These are phyloP conservation scores for Diabrotica balteata DNA, from an alignment of 2,888 invertebrate genomes.

Conservation along the genomic window DNA sequence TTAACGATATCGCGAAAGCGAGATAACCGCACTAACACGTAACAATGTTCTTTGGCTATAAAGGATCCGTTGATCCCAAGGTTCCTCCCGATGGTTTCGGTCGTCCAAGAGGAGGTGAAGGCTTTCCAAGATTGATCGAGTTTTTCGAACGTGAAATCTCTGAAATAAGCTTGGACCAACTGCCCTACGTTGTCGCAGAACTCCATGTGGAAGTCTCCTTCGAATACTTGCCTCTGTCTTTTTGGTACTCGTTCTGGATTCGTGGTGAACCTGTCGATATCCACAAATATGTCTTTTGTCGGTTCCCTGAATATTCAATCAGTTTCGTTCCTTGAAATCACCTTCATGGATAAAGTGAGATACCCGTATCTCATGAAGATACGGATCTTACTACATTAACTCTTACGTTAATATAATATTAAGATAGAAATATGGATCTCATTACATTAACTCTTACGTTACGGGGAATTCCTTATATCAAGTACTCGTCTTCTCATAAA, in stretches of 20 bases:
- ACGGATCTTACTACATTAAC: no score
- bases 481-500: no score
- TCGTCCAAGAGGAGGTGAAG: conserved; percentile 86
- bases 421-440: no score
- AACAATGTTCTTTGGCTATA: conserved; percentile 80
- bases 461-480: no score
- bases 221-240: conserved; percentile 65
- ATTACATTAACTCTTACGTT: no score
- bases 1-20: conserved; percentile 79
- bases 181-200: conserved; percentile 90
- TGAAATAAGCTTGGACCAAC: conserved; percentile 86
- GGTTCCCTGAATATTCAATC: conserved; percentile 73
- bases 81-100: conserved; percentile 78
- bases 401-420: no score
- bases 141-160: conserved; percentile 56
- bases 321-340: conserved; percentile 78
- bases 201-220: conserved; percentile 92
- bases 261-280: conserved; percentile 65
- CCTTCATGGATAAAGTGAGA: no score
- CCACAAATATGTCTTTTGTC: conserved; percentile 72
- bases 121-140: conserved; percentile 87
- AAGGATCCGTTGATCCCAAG: conserved; percentile 86
- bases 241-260: conserved; percentile 45
- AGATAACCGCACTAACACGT: conserved; percentile 71
- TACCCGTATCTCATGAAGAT: no score